Evolutionary conservation across 2,888 invertebrate species (phyloP), one percentile per base, ranked within the genome.

Genomic region (Podotricha telesiphe): DNA sequence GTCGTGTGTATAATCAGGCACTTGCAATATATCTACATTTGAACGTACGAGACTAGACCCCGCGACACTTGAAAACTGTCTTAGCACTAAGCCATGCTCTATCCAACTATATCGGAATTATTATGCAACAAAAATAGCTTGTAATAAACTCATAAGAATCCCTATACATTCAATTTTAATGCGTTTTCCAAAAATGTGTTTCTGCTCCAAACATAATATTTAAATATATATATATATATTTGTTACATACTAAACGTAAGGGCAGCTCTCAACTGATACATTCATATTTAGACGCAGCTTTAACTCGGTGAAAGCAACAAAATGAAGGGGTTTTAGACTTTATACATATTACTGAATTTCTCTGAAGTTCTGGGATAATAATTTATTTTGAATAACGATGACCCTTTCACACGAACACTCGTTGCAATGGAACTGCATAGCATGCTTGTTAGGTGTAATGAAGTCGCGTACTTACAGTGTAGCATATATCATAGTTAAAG

Each of bases 261-360:
- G 64, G 67, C 55, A 70, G 71, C 77, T 74, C 76, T 73, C 77
- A 71, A 77, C 79, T 78, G 78, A 69, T 66, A 74, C 76, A 82
- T 82, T 79, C 78, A 81, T 81, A 84, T 86, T 84, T 79, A 86
- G 81, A 84, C 80, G 82, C 70, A 77, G 76, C 78, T 81, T 80
- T 84, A 82, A 84, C 75, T 82, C 78, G 83, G 88, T 86, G 89
- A 89, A 89, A 89, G 89, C 82, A 71, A 67, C 81, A 75, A 85
- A 87, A 87, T 87, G 85, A 85, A 84, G 86, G 86, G 6, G 83
- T 80, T 79, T 75, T 80, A 72, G 76, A 81, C 82, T 85, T 86
- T 81, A 86, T 83, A 82, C 81, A 81, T 82, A 86, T 83, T 82
- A 81, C 81, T 80, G 78, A 81, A 81, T 87, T 87, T 86, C 87